These are phyloP conservation scores for Antheraea yamamai DNA, from an alignment of 2,888 invertebrate genomes.

Conservation along the genomic window DNA sequence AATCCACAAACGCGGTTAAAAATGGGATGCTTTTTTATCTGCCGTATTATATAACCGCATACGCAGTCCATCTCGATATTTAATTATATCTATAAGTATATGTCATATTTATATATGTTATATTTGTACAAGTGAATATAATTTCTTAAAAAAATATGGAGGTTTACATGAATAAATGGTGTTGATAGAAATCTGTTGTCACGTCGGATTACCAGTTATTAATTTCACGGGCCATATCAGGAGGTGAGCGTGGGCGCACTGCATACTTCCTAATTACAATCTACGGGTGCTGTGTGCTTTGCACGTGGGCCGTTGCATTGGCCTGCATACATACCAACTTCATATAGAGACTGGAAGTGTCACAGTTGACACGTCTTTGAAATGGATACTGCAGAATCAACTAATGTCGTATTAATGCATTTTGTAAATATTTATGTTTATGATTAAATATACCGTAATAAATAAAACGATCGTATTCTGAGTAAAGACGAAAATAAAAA, in stretches of 20 bases:
- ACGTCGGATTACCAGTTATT: conserved; percentile 48
- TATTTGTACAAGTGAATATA: not conserved
- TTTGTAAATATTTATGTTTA: too few species aligned
- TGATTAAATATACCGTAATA: too few species aligned
- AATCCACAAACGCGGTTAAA: too few species aligned
- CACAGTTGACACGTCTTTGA: not conserved
- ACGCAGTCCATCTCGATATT: not conserved
- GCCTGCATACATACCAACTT: conserved; percentile 51
- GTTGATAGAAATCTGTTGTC: conserved; percentile 19
- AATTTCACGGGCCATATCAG: conserved; percentile 66
- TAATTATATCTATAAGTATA: not conserved
- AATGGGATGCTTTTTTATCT: too few species aligned
- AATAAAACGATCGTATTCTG: not conserved
- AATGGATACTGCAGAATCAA: not conserved
- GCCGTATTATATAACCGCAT: not conserved
- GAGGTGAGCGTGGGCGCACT: conserved; percentile 56
- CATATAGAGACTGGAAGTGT: conserved; percentile 15
- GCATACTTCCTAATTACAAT: conserved; percentile 69
- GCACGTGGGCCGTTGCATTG: conserved; percentile 67
- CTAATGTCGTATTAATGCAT: too few species aligned
- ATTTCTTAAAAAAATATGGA: not conserved
- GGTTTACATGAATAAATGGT: not conserved
- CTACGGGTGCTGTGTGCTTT: conserved; percentile 48
- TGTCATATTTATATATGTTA: not conserved
- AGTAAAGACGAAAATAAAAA: too few species aligned